Conservation (phyloP, 2,888 invertebrate genomes). For the Suillia variegata region DNA sequence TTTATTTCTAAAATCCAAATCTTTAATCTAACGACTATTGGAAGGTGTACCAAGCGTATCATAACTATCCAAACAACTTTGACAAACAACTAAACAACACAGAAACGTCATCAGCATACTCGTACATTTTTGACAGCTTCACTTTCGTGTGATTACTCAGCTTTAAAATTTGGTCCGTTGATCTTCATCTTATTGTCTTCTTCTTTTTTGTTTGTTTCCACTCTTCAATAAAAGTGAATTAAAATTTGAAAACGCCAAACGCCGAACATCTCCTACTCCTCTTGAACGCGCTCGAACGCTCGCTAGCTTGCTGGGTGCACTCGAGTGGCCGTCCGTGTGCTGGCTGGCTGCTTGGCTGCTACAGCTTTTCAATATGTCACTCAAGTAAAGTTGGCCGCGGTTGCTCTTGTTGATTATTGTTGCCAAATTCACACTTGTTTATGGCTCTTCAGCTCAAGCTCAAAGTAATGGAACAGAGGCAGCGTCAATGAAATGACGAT, state of each 20-base stretch:
- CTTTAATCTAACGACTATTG: no score
- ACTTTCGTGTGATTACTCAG: no score
- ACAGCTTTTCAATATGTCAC: slow-evolving; percentile 3
- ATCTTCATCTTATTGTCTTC: no score
- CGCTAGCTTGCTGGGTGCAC: no score
- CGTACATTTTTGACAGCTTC: slow-evolving; percentile 6
- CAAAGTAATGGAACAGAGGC: background rate
- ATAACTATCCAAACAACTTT: no score
- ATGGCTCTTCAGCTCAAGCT: slow-evolving; percentile 19
- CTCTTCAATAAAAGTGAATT: slow-evolving; percentile 4
- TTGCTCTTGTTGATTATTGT: slow-evolving; percentile 19
- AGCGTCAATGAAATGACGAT: slow-evolving; percentile 2
- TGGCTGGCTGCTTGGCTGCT: background rate
- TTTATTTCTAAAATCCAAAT: no score
- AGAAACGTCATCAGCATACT: background rate
- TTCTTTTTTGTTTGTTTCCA: background rate
- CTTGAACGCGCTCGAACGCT: background rate
- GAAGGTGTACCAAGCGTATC: no score
- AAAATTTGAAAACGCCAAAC: background rate
- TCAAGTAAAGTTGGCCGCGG: slow-evolving; percentile 17
- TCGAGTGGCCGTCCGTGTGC: background rate
- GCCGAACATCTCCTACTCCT: background rate
- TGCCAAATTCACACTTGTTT: slow-evolving; percentile 34
- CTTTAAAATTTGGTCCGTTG: no score
- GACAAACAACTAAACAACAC: background rate